Conservation (phyloP, 2,888 invertebrate genomes). For the Ophioninae sp. region DNA sequence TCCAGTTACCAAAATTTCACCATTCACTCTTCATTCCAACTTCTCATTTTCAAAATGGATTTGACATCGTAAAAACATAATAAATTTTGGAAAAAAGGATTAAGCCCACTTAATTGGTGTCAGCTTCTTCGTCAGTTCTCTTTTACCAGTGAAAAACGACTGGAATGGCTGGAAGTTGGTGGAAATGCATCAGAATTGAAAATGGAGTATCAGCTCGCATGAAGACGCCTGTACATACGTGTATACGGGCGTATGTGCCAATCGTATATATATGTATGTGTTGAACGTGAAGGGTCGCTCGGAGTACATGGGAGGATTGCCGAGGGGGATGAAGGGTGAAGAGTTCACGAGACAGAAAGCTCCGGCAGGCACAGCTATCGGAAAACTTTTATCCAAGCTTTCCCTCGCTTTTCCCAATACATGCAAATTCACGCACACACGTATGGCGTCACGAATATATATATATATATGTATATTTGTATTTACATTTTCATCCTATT, state of each 20-base stretch:
- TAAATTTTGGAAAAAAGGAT: no score
- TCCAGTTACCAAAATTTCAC: not conserved
- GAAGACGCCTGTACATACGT: slow-evolving; percentile 34
- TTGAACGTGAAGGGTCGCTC: slow-evolving; percentile 54
- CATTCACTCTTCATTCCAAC: no score
- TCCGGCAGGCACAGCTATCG: slow-evolving; percentile 70
- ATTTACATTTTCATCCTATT: slow-evolving; percentile 28
- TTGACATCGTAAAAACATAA: no score
- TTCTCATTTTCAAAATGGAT: no score
- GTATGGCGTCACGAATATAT: not conserved
- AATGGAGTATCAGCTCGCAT: not conserved
- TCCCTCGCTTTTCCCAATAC: slow-evolving; percentile 69
- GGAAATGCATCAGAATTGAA: not conserved
- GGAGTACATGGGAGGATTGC: slow-evolving; percentile 54
- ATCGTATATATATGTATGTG: slow-evolving; percentile 44
- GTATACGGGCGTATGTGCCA: slow-evolving; percentile 40
- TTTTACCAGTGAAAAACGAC: not conserved
- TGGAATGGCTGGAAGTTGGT: not conserved
- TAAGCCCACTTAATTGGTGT: no score
- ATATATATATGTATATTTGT: not conserved
- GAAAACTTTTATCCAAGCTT: slow-evolving; percentile 75
- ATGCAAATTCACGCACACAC: slow-evolving; percentile 61
- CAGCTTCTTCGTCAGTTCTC: not conserved
- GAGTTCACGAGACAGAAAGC: slow-evolving; percentile 58
- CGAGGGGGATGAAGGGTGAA: slow-evolving; percentile 53